Evolutionary conservation across 2,888 invertebrate species (phyloP), one percentile per base, ranked within the genome.

Genomic region (Tetropium fuscum): DNA sequence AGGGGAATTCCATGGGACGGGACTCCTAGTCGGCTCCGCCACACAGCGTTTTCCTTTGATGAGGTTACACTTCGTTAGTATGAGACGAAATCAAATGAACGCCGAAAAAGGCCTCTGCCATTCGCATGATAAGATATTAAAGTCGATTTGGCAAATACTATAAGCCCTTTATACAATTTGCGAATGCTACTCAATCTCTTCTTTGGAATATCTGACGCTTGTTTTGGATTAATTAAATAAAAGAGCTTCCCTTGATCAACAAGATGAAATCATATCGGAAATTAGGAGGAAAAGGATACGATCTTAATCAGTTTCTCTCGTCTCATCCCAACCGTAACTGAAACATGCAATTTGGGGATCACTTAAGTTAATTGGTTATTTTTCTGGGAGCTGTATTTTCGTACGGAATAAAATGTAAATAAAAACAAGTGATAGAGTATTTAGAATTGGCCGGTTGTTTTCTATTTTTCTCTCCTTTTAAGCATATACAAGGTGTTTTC

Each of bases 31-130:
- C 40, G 48, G 53, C 18, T 18, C 38, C 11, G 27, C 15, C 2
- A 34, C 34, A 34, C 3, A 15, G 41, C 36, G 13, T 20, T 8
- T 40, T 38, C 62, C 72, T 74, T 74, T 76, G 72, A 75, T 71
- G 73, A 72, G 71, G 71, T 71, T 74, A 70, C 63, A 71, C 66
- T 71, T 74, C 71, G 72, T 74, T 74, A 71, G 64, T 54, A 40
- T 56, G 47, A 60, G 62, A 63, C 56, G 56, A 44, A 64, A 63
- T 62, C 58, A 58, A 64, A 58, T 64, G 53, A 48, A 53, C 47
- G 47, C 41, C 19, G 53, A 61, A 60, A 64, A 64, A 58, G 58
- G 41, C 32, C 58, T 53, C 32, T 15, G 19, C 20, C 38, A 13
- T 47, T 58, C 60, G 57, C 53, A 32, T 54, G 58, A 47, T 51